Conservation (phyloP, 2,113 vertebrate species). For the Mesitornis unicolor region DNA sequence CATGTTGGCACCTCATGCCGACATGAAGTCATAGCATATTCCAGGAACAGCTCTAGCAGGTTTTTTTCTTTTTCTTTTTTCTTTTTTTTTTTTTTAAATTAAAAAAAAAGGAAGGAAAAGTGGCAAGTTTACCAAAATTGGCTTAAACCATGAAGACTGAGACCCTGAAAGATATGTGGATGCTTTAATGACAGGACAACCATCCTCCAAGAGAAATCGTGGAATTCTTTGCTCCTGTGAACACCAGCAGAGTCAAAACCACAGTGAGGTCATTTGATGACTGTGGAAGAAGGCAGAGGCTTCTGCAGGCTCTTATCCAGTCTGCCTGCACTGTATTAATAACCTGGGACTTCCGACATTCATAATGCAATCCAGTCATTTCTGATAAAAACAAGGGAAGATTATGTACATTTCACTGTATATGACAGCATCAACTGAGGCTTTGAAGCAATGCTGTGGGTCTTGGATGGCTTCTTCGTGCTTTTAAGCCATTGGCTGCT, state of each 20-base stretch:
- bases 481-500: not conserved
- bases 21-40: slow-evolving; percentile 51
- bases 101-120: not conserved
- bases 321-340: slow-evolving; percentile 20
- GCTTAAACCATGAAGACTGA: not conserved
- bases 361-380: slow-evolving; percentile 1
- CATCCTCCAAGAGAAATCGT: slow-evolving; percentile 10
- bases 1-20: not conserved
- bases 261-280: slow-evolving; percentile 55
- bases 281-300: slow-evolving; percentile 26
- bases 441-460: not conserved
- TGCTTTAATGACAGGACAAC: not conserved
- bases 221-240: slow-evolving; percentile 19
- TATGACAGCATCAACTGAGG: not conserved
- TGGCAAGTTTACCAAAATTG: slow-evolving; percentile 18
- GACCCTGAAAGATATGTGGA: slow-evolving; percentile 5
- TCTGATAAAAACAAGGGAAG: not conserved
- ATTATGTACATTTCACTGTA: not conserved
- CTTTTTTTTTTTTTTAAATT: not conserved
- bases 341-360: not conserved
- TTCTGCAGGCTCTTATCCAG: slow-evolving; percentile 2
- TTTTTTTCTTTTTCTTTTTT: rapidly evolving
- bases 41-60: slow-evolving; percentile 28
- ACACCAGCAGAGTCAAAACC: slow-evolving; percentile 52
- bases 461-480: not conserved